Percentiles rank a stretch among this genome's conserved stretches.
These are phyloP conservation scores for Martes flavigula DNA, from an alignment of 2,797 vertebrate species.

Conservation along the genomic window DNA sequence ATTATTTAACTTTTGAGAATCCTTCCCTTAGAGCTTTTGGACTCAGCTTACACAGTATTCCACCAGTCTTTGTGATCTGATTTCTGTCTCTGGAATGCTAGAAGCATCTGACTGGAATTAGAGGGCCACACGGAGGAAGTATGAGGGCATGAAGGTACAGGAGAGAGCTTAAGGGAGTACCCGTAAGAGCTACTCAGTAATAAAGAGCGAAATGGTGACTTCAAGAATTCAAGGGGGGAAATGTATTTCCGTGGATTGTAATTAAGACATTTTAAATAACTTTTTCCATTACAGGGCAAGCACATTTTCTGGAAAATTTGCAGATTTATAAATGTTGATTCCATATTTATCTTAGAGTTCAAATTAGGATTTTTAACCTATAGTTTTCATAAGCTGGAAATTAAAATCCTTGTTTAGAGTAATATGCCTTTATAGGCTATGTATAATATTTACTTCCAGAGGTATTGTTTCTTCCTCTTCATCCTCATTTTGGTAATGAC, in stretches of 20 bases:
- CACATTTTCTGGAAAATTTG: not conserved
- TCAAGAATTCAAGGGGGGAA: not conserved
- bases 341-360: not conserved
- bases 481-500: not conserved
- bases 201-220: not conserved
- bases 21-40: not conserved
- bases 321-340: not conserved
- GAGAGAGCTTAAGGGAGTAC: not conserved
- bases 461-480: not conserved
- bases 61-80: not conserved
- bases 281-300: not conserved
- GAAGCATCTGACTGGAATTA: not conserved
- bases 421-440: not conserved
- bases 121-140: not conserved
- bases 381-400: not conserved
- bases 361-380: not conserved
- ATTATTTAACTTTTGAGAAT: not conserved
- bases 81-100: not conserved
- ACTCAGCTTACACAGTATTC: not conserved
- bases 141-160: not conserved
- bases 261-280: not conserved
- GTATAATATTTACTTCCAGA: not conserved
- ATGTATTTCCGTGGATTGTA: not conserved
- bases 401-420: not conserved
- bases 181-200: not conserved